Evolutionary conservation across 1,140 invertebrate genomes (phyloP).

Genomic region (Gonioctena quinquepunctata): DNA sequence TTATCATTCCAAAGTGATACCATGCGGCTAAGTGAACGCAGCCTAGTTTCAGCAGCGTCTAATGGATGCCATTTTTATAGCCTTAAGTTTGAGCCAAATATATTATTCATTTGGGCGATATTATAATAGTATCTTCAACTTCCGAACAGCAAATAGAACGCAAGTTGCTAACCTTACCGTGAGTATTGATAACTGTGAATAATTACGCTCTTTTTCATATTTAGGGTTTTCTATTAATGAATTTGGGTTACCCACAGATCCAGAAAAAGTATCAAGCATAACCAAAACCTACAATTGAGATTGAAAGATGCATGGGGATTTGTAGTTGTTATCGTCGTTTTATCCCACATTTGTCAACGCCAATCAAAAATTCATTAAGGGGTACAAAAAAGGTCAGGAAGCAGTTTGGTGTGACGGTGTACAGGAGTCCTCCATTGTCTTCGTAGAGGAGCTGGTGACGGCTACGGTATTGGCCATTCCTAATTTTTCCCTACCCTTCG

Average conservation of each 20-base stretch:
- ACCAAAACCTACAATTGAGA: constrained; percentile 40
- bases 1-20: constrained; percentile 50
- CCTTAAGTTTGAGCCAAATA: constrained; percentile 30
- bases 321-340: constrained; percentile 56
- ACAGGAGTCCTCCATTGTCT: constrained; percentile 8
- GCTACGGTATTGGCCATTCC: constrained; percentile 41
- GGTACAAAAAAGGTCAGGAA: constrained; percentile 35
- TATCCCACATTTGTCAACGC: constrained; percentile 49
- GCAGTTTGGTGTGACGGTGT: constrained; percentile 18
- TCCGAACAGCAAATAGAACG: constrained; percentile 41
- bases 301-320: constrained; percentile 52
- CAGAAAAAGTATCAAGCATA: constrained; percentile 34
- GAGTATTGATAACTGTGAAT: constrained; percentile 35
- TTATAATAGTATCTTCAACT: constrained; percentile 29
- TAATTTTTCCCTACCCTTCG: constrained; percentile 29
- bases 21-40: constrained; percentile 49
- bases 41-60: constrained; percentile 45
- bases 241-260: not conserved
- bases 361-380: constrained; percentile 49
- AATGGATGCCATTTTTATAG: constrained; percentile 44
- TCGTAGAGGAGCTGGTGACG: constrained; percentile 13
- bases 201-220: constrained; percentile 3
- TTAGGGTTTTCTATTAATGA: constrained; percentile 15
- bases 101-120: constrained; percentile 49
- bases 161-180: constrained; percentile 28